These are phyloP conservation scores for Mastacembelus armatus DNA, from an alignment of 2,797 vertebrate species.

Conservation along the genomic window DNA sequence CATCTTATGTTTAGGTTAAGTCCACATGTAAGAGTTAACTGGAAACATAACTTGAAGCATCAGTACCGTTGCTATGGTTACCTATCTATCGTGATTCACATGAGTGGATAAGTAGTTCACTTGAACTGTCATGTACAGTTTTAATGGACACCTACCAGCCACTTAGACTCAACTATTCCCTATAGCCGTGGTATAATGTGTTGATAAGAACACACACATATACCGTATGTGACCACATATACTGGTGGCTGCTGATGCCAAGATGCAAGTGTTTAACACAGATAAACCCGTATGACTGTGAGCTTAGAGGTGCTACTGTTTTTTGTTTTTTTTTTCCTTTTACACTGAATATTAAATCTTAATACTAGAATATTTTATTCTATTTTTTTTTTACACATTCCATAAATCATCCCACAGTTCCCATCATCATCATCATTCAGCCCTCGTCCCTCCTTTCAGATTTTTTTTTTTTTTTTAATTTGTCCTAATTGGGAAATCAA, in stretches of 20 bases:
- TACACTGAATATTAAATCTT: neutral
- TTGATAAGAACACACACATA: neutral
- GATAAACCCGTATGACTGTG: neutral
- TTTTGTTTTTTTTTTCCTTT: too few relatives aligned
- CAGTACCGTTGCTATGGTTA: too few relatives aligned
- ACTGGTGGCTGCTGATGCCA: neutral
- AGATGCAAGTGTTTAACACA: neutral
- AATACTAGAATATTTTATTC: neutral
- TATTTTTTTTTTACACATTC: neutral
- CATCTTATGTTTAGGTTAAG: neutral
- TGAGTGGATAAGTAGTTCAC: neutral
- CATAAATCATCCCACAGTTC: conserved; percentile 23
- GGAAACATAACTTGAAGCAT: conserved; percentile 10
- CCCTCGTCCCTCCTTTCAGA: too few relatives aligned
- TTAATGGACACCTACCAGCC: too few relatives aligned
- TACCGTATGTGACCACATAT: too few relatives aligned
- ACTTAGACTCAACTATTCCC: too few relatives aligned
- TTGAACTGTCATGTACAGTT: neutral
- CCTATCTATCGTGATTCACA: too few relatives aligned
- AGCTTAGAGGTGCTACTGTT: too few relatives aligned
- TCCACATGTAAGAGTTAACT: neutral
- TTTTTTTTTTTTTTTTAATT: conserved; percentile 44
- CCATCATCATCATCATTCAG: conserved; percentile 46
- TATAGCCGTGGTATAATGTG: too few relatives aligned
- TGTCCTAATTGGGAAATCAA: too few relatives aligned